phyloP scores from a whole-genome alignment of 2,113 vertebrate species.

The Leptodactylus fuscus region DNA sequence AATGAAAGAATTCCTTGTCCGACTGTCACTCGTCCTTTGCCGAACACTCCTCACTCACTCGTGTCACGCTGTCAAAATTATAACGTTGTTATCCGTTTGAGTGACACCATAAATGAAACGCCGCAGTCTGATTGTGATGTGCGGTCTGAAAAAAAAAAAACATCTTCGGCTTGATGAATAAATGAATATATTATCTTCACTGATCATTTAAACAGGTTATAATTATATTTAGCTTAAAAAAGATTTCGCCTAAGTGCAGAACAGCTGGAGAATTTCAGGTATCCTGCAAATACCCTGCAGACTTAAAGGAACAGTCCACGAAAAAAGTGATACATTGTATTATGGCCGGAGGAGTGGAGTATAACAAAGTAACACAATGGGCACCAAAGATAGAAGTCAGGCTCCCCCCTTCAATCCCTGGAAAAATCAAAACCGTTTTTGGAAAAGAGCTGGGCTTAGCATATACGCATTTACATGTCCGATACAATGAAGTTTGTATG shows the following conservation, averaged over 20 bases:
- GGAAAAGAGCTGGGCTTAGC: no score
- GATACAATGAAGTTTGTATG: no score
- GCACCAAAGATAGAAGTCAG: no score
- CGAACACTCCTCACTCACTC: constrained; percentile 41
- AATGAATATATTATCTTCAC: constrained; percentile 52
- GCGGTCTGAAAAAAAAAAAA: constrained; percentile 33
- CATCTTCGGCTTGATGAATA: constrained; percentile 49
- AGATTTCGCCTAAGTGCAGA: background rate
- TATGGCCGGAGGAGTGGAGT: no score
- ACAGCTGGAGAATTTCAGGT: constrained; percentile 3
- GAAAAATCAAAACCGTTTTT: no score
- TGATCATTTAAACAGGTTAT: constrained; percentile 54
- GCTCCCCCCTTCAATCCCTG: no score
- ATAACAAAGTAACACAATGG: no score
- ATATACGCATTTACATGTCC: no score
- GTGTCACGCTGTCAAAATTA: constrained; percentile 43
- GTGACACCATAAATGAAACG: constrained; percentile 51
- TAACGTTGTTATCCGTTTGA: constrained; percentile 38
- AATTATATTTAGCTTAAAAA: constrained; percentile 49
- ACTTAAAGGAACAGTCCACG: background rate
- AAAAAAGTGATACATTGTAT: background rate
- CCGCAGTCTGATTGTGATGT: constrained; percentile 49
- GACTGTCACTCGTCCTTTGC: constrained; percentile 12
- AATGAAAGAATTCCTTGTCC: constrained; percentile 37
- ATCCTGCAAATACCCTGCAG: background rate